phyloP scores from a whole-genome alignment of 2,888 invertebrate species.

The Drepana falcataria region DNA sequence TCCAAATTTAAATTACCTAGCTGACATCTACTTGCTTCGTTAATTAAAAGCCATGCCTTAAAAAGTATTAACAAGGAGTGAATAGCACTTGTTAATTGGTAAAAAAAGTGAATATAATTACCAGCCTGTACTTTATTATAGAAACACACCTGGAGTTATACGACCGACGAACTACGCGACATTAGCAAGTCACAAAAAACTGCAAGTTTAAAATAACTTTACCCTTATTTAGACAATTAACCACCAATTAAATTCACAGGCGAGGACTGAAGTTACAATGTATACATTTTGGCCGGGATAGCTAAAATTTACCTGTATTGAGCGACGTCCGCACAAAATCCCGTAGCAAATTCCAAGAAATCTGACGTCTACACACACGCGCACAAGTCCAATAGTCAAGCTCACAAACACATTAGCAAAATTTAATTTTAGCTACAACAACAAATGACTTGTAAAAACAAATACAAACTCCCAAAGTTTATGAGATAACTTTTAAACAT shows the following conservation, averaged over 20 bases:
- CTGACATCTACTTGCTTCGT: no score
- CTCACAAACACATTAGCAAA: conserved; percentile 34
- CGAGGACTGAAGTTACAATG: background rate
- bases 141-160: background rate
- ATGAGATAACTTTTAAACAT: background rate
- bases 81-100: background rate
- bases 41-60: background rate
- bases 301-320: conserved; percentile 19
- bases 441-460: conserved; percentile 32
- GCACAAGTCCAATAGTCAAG: conserved; percentile 17
- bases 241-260: background rate
- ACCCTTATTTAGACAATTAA: background rate
- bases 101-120: background rate
- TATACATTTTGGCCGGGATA: background rate
- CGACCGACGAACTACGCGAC: background rate
- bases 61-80: background rate
- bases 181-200: background rate
- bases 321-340: conserved; percentile 24
- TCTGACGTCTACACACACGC: conserved; percentile 55
- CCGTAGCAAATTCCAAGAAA: conserved; percentile 59
- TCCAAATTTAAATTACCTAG: no score
- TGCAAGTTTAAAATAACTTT: background rate
- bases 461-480: background rate
- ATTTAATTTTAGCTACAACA: conserved; percentile 62
- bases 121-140: background rate